A percentile compares a stretch with the other conserved stretches of the same genome.
phyloP scores from a whole-genome alignment of 2,888 invertebrate genomes.

The Pilophorus perplexus region DNA sequence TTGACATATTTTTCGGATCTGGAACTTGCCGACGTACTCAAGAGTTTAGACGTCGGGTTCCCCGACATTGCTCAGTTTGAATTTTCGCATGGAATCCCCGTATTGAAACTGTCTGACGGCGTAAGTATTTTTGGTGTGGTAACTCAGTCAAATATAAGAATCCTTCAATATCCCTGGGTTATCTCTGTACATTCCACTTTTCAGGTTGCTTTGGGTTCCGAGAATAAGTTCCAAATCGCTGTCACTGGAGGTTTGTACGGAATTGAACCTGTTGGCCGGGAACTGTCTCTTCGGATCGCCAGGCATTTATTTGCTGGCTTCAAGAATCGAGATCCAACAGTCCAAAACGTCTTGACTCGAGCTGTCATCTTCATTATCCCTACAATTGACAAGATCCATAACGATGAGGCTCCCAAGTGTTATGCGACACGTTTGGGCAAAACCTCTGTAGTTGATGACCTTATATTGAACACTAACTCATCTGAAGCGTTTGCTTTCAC shows the following conservation, averaged over 20 bases:
- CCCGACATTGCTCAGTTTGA: conserved; percentile 66
- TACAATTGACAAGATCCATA: conserved; percentile 56
- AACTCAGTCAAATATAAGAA: too few relatives aligned
- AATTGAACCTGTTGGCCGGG: conserved; percentile 79
- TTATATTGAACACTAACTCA: conserved; percentile 44
- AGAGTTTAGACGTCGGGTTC: conserved; percentile 67
- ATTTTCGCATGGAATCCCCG: conserved; percentile 64
- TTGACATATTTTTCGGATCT: conserved; percentile 63
- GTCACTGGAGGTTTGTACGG: conserved; percentile 80
- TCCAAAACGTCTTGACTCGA: conserved; percentile 64
- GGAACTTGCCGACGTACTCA: conserved; percentile 64
- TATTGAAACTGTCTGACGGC: conserved; percentile 69
- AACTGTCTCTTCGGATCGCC: conserved; percentile 76
- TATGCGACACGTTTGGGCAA: conserved; percentile 44
- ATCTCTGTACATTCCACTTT: too few relatives aligned
- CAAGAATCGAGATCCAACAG: conserved; percentile 64
- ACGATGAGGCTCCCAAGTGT: conserved; percentile 50
- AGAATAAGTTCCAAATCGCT: conserved; percentile 77
- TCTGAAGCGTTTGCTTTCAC: conserved; percentile 61
- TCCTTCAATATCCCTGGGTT: too few relatives aligned
- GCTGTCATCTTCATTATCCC: conserved; percentile 80
- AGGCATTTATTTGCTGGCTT: conserved; percentile 75
- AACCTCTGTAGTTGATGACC: conserved; percentile 45
- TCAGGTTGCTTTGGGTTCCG: conserved; percentile 75
- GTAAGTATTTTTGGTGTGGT: conserved; percentile 59